phyloP scores from a whole-genome alignment of 2,888 invertebrate genomes.

The Neoaliturus tenellus region DNA sequence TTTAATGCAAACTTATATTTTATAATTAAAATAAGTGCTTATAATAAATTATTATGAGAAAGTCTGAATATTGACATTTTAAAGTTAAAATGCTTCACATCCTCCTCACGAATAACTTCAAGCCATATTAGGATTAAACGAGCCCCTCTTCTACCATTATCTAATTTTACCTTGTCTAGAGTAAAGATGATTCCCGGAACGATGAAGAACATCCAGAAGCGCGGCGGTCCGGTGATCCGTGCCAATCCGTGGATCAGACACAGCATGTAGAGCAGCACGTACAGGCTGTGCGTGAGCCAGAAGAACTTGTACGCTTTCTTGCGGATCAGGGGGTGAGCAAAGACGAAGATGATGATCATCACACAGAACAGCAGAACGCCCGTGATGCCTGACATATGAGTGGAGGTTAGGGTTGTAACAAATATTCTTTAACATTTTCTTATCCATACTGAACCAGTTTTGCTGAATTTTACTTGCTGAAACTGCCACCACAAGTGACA shows the following conservation, averaged over 20 bases:
- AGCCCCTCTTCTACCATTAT: too few species aligned
- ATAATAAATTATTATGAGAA: too few species aligned
- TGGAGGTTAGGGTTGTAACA: too few species aligned
- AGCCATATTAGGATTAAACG: too few species aligned
- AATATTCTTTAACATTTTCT: too few species aligned
- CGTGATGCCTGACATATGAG: conserved; percentile 85
- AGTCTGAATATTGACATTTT: too few species aligned
- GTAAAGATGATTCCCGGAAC: conserved; percentile 94
- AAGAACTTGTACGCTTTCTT: conserved; percentile 97
- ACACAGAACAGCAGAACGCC: conserved; percentile 92
- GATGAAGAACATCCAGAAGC: conserved; percentile 96
- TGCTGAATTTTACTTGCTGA: not conserved
- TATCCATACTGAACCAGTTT: too few species aligned
- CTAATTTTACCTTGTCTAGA: conserved; percentile 84
- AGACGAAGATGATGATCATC: conserved; percentile 97
- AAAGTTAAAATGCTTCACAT: too few species aligned
- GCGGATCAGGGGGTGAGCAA: conserved; percentile 94
- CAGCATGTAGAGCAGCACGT: conserved; percentile 89
- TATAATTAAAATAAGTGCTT: too few species aligned
- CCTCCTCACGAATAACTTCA: too few species aligned
- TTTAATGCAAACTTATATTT: too few species aligned
- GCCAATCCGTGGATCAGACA: conserved; percentile 94
- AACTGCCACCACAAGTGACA: too few species aligned
- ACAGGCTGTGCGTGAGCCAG: conserved; percentile 95
- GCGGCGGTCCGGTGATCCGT: conserved; percentile 91